Evolutionary conservation across 2,797 vertebrate genomes (phyloP).

Genomic region (Hapalemur alaotrensis): DNA sequence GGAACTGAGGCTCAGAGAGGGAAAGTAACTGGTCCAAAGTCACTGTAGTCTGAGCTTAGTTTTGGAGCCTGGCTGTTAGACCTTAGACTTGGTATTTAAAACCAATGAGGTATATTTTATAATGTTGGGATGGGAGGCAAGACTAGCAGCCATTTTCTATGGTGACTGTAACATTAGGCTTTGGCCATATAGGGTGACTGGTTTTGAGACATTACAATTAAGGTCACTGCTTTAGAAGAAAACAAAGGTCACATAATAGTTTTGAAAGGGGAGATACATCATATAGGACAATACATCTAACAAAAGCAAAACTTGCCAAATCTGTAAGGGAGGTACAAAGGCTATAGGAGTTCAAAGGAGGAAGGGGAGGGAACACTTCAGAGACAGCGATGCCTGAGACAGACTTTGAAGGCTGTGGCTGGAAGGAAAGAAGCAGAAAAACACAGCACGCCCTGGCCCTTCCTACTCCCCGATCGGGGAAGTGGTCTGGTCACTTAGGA

Average conservation of each 20-base stretch:
- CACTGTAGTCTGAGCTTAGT: neutral
- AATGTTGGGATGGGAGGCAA: neutral
- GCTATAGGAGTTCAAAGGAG: neutral
- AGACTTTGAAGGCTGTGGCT: neutral
- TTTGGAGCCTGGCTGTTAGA: neutral
- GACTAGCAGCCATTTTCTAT: too few relatives aligned
- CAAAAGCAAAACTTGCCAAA: neutral
- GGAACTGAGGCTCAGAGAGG: neutral
- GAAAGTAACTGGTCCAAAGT: neutral
- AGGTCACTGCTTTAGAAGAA: constrained; percentile 8
- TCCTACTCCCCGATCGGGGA: neutral
- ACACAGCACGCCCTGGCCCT: neutral
- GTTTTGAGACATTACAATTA: neutral
- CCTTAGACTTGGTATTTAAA: neutral
- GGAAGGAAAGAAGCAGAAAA: neutral
- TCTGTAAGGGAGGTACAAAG: neutral
- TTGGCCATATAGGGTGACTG: too few relatives aligned
- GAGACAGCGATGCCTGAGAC: neutral
- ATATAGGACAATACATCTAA: neutral
- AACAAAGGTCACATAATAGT: neutral
- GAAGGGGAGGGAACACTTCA: neutral
- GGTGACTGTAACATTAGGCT: neutral
- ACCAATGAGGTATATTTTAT: neutral
- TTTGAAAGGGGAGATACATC: neutral
- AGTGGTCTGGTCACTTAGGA: neutral